phyloP scores from a whole-genome alignment of 1,140 invertebrate species.

The Eupeodes corollae region DNA sequence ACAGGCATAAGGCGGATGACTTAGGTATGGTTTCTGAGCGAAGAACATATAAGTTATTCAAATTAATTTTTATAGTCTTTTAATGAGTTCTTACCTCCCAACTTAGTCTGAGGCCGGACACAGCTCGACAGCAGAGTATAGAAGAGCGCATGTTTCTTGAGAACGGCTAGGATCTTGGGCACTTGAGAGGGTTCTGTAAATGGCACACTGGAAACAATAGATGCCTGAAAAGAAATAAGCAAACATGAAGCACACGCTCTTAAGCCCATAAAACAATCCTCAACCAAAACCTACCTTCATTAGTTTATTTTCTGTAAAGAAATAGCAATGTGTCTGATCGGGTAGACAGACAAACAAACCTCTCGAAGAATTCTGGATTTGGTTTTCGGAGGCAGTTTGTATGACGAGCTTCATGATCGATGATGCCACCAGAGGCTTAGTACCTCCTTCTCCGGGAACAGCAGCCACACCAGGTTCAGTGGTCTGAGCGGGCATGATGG shows the following conservation, averaged over 20 bases:
- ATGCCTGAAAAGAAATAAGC: conserved; percentile 42
- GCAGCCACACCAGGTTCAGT: conserved; percentile 2
- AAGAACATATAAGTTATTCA: too few species aligned
- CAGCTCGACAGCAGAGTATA: conserved; percentile 81
- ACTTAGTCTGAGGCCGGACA: conserved; percentile 63
- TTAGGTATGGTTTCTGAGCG: too few species aligned
- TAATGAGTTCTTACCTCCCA: conserved; percentile 50
- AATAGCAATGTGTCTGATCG: conserved; percentile 89
- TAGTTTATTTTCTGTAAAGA: conserved; percentile 69
- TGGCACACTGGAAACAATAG: conserved; percentile 70
- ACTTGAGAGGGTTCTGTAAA: conserved; percentile 91
- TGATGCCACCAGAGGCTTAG: neutral
- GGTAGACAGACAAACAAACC: conserved; percentile 61
- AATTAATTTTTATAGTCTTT: too few species aligned
- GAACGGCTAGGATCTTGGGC: conserved; percentile 69
- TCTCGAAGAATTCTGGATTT: conserved; percentile 19
- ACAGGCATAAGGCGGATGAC: too few species aligned
- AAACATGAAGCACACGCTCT: neutral
- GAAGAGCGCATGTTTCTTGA: conserved; percentile 85
- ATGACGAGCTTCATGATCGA: conserved; percentile 26
- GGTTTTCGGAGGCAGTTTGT: conserved; percentile 21
- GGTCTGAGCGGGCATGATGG: conserved; percentile 8
- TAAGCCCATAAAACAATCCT: neutral
- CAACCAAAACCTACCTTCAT: conserved; percentile 38
- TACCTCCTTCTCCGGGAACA: conserved; percentile 3